Evolutionary conservation across 1,140 invertebrate species (phyloP).

Genomic region (Lanistes nyassanus): DNA sequence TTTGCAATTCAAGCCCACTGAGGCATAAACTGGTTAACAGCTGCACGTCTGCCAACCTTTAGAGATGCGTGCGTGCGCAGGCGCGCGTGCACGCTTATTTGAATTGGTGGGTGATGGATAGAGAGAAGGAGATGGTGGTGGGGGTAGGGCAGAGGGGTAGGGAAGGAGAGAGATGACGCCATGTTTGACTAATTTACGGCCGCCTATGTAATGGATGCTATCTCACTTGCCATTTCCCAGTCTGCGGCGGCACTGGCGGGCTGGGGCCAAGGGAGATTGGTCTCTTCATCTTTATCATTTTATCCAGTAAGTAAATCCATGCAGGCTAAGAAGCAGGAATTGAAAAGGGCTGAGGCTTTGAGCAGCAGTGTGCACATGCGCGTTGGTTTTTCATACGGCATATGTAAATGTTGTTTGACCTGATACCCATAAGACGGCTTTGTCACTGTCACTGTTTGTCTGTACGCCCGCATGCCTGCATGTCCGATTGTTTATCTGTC

Average conservation of each 20-base stretch:
- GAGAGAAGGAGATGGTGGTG: no score
- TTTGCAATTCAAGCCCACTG: no score
- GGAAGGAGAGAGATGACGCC: neutral
- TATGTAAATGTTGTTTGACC: no score
- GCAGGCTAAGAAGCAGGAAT: neutral
- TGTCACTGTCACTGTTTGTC: no score
- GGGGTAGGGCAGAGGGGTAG: neutral
- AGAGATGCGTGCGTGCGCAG: no score
- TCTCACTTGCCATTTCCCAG: conserved; percentile 1
- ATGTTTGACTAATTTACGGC: conserved; percentile 10
- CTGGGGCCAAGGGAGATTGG: neutral
- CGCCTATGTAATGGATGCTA: neutral
- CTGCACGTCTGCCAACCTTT: no score
- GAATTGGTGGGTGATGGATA: no score
- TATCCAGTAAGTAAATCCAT: no score
- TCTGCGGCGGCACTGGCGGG: neutral
- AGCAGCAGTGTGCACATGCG: neutral
- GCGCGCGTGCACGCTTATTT: no score
- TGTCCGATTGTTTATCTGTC: neutral
- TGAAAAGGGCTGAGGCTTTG: neutral
- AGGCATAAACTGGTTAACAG: no score
- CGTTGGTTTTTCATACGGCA: neutral
- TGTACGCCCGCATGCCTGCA: neutral
- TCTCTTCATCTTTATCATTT: neutral
- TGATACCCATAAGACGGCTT: no score